Evolutionary conservation across 2,113 vertebrate genomes (phyloP).

Genomic region (Lampris incognitus): DNA sequence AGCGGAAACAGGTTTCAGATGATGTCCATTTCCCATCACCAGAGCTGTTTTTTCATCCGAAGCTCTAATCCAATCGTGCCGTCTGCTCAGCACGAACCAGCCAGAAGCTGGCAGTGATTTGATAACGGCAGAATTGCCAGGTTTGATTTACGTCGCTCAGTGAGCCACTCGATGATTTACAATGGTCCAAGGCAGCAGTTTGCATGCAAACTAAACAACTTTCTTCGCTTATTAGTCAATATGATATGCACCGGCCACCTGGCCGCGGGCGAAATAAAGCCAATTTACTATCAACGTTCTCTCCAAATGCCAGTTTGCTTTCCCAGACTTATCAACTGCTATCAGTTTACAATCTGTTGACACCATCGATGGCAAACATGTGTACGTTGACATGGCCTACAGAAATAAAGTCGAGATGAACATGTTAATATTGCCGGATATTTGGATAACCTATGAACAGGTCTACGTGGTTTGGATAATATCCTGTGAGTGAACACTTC

Average conservation of each 20-base stretch:
- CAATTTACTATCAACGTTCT: too few species aligned
- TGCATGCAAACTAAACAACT: slow-evolving; percentile 39
- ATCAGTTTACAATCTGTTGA: too few species aligned
- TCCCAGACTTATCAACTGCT: too few species aligned
- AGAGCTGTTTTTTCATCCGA: slow-evolving; percentile 33
- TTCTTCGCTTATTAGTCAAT: slow-evolving; percentile 39
- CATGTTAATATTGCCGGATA: too few species aligned
- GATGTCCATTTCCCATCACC: slow-evolving; percentile 50
- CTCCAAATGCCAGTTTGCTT: neutral
- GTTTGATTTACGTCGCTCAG: slow-evolving; percentile 49
- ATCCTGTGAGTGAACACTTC: too few species aligned
- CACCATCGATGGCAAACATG: too few species aligned
- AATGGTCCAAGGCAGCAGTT: slow-evolving; percentile 28
- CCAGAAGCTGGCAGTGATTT: slow-evolving; percentile 34
- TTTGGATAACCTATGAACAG: too few species aligned
- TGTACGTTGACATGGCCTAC: too few species aligned
- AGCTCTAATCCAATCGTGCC: slow-evolving; percentile 66
- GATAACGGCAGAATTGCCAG: slow-evolving; percentile 60
- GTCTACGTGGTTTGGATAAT: too few species aligned
- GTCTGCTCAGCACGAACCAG: slow-evolving; percentile 46
- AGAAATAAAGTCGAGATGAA: too few species aligned
- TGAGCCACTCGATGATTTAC: slow-evolving; percentile 47
- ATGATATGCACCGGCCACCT: neutral
- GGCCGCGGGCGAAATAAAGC: neutral
- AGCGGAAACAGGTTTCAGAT: slow-evolving; percentile 39